Evolutionary conservation across 1,140 invertebrate genomes (phyloP).

Genomic region (Acromyrmex heyeri): DNA sequence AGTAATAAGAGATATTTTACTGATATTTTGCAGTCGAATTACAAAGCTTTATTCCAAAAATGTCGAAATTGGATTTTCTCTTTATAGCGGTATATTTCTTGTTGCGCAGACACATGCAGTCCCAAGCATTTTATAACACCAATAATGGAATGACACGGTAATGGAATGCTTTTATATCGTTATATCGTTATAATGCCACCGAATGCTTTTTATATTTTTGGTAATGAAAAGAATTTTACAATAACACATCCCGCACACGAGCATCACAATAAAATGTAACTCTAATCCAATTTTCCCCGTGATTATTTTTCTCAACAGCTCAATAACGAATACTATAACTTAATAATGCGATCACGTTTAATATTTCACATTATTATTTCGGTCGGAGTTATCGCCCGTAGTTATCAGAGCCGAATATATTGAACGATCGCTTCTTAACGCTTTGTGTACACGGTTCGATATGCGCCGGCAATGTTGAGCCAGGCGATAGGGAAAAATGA

Average conservation of each 20-base stretch:
- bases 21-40: slow-evolving; percentile 9
- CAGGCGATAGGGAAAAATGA: slow-evolving; percentile 56
- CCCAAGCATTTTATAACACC: slow-evolving; percentile 7
- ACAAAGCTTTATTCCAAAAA: slow-evolving; percentile 45
- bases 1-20: neutral
- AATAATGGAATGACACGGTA: slow-evolving; percentile 41
- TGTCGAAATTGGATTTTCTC: slow-evolving; percentile 40
- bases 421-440: slow-evolving; percentile 58
- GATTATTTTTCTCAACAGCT: neutral
- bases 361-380: slow-evolving; percentile 42
- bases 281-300: slow-evolving; percentile 5
- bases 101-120: slow-evolving; percentile 5
- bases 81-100: neutral
- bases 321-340: slow-evolving; percentile 8
- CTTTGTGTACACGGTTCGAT: slow-evolving; percentile 45
- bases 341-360: slow-evolving; percentile 48
- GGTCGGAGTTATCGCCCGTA: neutral
- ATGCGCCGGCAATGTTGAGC: slow-evolving; percentile 43
- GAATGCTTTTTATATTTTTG: neutral
- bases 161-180: slow-evolving; percentile 47
- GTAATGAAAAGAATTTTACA: slow-evolving; percentile 17
- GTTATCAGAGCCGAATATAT: slow-evolving; percentile 47
- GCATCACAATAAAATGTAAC: slow-evolving; percentile 2
- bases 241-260: too few species aligned
- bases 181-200: slow-evolving; percentile 33